Conservation (phyloP, 2,888 invertebrate species). For the Pammene aurita region DNA sequence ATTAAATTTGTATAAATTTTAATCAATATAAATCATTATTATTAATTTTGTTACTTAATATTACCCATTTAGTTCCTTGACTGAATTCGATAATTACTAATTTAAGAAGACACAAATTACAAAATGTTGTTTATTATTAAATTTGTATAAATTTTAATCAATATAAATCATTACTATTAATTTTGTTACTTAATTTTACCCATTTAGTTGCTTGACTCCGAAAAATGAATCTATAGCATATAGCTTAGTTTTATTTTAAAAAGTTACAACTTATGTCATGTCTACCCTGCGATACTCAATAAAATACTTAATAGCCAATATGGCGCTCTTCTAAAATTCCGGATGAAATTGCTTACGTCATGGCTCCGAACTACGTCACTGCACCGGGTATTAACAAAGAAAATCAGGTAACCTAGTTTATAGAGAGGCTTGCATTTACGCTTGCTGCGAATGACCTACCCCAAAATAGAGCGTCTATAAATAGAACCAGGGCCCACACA, state of each 20-base stretch:
- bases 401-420: constrained; percentile 81
- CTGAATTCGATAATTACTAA: constrained; percentile 89
- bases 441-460: constrained; percentile 77
- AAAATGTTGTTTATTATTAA: not conserved
- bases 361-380: constrained; percentile 69
- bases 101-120: not conserved
- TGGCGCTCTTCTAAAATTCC: constrained; percentile 34
- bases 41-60: constrained; percentile 7
- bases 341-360: constrained; percentile 65
- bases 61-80: not conserved
- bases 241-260: not conserved
- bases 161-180: constrained; percentile 18
- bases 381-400: constrained; percentile 70
- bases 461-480: constrained; percentile 80
- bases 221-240: too few species aligned
- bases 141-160: constrained; percentile 5
- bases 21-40: constrained; percentile 16
- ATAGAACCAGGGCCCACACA: constrained; percentile 70
- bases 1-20: constrained; percentile 1
- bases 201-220: not conserved
- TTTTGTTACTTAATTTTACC: not conserved
- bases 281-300: constrained; percentile 12
- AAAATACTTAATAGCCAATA: constrained; percentile 38
- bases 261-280: not conserved
- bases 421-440: constrained; percentile 75